Evolutionary conservation across 1,140 invertebrate species (phyloP), one percentile per base, ranked within the genome.

Genomic region (Ruditapes philippinarum): DNA sequence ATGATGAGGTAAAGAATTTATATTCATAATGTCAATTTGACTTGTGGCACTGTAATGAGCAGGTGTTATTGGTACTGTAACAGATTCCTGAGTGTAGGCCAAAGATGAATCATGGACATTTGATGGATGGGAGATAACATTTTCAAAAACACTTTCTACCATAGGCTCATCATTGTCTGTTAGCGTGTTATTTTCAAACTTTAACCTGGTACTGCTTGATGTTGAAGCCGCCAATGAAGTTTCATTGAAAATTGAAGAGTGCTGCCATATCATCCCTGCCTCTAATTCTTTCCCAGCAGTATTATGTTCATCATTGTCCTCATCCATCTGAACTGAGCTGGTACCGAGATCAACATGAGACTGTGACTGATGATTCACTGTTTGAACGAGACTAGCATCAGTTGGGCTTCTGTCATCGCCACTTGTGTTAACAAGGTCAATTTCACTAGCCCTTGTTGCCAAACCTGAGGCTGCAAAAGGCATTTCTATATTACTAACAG

Each of bases 121-220:
- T 78, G 49, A 78, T 33, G 74, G 45, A 33, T 51, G 31, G 14
- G 74, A 54, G 14, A 38, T n/a, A 17, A 78, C 45, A 78, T 28
- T 54, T 31, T 54, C 45, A 78, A 9, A 22, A 7, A 45, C 22
- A 49, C 22, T 78, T 51, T 78, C 74, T 25, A 31, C 42, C 42
- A 51, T 51, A 3, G 31, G 31, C 9, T 84, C 82, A 74, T 73
- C 45, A 22, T 74, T 17, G 33, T 70, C 65, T 45, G 40, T 51
- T 0, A 84, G 40, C 0, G 82, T 84, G 65, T 84, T 84, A 73
- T 84, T 84, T 68, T 84, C 82, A 73, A 84, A 84, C 33, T 54
- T 84, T 33, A 84, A 36, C 38, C 82, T 84, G 14, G 65, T 31
- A 28, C 25, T 33, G 28, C 74, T 78, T n/a, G 12, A 33, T 54